A percentile compares a stretch with the other conserved stretches of the same genome.
These are phyloP conservation scores for Aphaenogaster floridana DNA, from an alignment of 1,140 invertebrate genomes.

Conservation along the genomic window DNA sequence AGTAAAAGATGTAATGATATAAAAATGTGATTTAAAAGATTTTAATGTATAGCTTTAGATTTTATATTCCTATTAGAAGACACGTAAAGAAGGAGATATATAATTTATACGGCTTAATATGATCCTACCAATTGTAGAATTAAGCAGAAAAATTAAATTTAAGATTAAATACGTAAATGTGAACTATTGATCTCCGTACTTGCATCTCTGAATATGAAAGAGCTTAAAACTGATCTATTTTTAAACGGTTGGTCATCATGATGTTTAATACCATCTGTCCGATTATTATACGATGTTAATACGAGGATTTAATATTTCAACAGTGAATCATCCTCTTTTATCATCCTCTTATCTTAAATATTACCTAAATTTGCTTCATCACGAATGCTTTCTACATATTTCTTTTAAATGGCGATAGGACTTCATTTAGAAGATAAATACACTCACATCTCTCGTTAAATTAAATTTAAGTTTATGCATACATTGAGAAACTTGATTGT, in stretches of 20 bases:
- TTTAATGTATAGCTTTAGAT: background rate
- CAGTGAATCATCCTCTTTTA: background rate
- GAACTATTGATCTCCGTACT: background rate
- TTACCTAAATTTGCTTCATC: background rate
- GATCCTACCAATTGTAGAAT: background rate
- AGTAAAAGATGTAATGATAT: background rate
- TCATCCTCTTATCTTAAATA: slow-evolving; percentile 14
- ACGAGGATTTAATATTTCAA: background rate
- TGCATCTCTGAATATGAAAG: background rate
- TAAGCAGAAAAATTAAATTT: background rate
- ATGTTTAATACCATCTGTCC: slow-evolving; percentile 18
- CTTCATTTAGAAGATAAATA: background rate
- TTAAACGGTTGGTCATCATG: background rate
- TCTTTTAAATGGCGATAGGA: background rate
- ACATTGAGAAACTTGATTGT: slow-evolving; percentile 6
- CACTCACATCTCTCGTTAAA: background rate
- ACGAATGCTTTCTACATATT: background rate
- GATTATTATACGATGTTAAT: slow-evolving; percentile 31
- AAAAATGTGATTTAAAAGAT: background rate
- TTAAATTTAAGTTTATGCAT: background rate
- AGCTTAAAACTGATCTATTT: slow-evolving; percentile 19
- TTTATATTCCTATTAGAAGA: background rate
- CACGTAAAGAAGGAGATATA: background rate
- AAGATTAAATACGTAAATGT: background rate
- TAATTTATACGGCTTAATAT: background rate